A percentile compares a stretch with the other conserved stretches of the same genome.
These are phyloP conservation scores for Euplagia quadripunctaria DNA, from an alignment of 2,888 invertebrate genomes.

Conservation along the genomic window DNA sequence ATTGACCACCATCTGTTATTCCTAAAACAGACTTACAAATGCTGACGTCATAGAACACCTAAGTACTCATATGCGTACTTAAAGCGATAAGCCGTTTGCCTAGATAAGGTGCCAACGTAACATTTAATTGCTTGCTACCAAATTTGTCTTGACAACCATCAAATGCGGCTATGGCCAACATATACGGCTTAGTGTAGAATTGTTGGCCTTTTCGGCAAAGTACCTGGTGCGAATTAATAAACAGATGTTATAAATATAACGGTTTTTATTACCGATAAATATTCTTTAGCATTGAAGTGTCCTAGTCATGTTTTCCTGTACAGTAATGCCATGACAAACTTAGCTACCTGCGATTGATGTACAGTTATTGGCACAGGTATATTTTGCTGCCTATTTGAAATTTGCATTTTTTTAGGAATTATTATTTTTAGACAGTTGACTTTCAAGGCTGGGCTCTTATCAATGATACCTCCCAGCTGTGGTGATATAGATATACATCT, in stretches of 20 bases:
- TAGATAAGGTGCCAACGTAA: not conserved
- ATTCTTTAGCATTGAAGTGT: not conserved
- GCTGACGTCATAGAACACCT: conserved; percentile 4
- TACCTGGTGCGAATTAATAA: conserved; percentile 11
- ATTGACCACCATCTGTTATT: not conserved
- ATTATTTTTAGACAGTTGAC: too few relatives aligned
- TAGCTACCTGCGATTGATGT: too few relatives aligned
- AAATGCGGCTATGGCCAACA: not conserved
- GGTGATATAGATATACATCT: too few relatives aligned
- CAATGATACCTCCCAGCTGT: too few relatives aligned
- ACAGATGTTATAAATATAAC: not conserved
- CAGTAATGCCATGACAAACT: not conserved
- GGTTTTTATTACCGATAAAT: not conserved
- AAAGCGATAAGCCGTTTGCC: conserved; percentile 3
- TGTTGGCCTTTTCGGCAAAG: conserved; percentile 2
- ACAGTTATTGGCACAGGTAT: too few relatives aligned
- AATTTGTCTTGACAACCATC: not conserved
- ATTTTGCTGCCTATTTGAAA: too few relatives aligned
- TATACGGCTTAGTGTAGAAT: conserved; percentile 1
- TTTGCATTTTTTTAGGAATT: too few relatives aligned
- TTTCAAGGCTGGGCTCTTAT: too few relatives aligned
- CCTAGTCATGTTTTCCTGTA: not conserved
- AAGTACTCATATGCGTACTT: not conserved
- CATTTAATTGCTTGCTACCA: conserved; percentile 5
- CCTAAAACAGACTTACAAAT: not conserved